phyloP scores from a whole-genome alignment of 1,140 invertebrate species.

The Lepidostoma basale region DNA sequence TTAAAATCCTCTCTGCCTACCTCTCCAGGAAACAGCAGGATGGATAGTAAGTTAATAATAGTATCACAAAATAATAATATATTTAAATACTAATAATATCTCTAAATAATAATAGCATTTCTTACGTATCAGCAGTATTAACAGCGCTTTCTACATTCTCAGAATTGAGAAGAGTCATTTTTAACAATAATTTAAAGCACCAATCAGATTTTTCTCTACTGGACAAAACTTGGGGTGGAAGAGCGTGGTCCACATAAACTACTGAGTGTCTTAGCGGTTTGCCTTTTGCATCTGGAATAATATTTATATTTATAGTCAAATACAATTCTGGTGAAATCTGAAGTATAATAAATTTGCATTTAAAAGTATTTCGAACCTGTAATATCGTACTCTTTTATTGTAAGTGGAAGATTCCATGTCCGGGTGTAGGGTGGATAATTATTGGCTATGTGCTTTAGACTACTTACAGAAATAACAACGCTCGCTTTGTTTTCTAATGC shows the following conservation, averaged over 20 bases:
- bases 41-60: background rate
- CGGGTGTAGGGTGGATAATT: slow-evolving; percentile 49
- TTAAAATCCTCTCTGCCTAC: too few relatives aligned
- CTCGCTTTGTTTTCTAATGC: slow-evolving; percentile 50
- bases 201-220: slow-evolving; percentile 51
- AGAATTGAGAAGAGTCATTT: slow-evolving; percentile 31
- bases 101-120: background rate
- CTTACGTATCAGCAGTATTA: background rate
- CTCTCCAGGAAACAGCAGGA: too few relatives aligned
- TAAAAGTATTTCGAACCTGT: slow-evolving; percentile 30
- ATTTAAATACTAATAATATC: background rate
- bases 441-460: slow-evolving; percentile 54
- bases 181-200: slow-evolving; percentile 54
- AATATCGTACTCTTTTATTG: slow-evolving; percentile 50
- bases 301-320: background rate
- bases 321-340: background rate
- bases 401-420: slow-evolving; percentile 56
- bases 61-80: background rate
- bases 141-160: background rate
- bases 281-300: slow-evolving; percentile 35
- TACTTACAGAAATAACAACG: slow-evolving; percentile 58
- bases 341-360: background rate
- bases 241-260: slow-evolving; percentile 56
- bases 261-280: slow-evolving; percentile 50
- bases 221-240: slow-evolving; percentile 50